phyloP scores from a whole-genome alignment of 2,888 invertebrate genomes.

The Cheilosia grossa region DNA sequence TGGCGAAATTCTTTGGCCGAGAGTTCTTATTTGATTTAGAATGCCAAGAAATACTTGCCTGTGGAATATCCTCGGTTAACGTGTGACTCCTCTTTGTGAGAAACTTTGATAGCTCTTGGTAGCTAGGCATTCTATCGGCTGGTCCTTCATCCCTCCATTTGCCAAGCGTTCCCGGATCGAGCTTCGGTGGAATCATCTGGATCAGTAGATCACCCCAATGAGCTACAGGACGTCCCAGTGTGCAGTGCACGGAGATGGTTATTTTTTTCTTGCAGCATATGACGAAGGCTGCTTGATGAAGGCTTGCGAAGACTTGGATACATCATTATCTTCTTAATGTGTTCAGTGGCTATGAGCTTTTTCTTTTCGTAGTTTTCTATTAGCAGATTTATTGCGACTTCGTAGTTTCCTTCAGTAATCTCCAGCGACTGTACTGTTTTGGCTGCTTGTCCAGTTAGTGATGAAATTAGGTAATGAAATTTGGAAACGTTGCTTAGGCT shows the following conservation, averaged over 20 bases:
- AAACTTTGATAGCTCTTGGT: conserved; percentile 13
- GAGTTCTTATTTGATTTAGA: conserved; percentile 4
- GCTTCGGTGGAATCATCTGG: conserved; percentile 14
- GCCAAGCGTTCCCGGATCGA: conserved; percentile 10
- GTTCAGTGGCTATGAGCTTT: conserved; percentile 15
- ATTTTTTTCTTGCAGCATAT: conserved; percentile 8
- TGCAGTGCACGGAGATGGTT: conserved; percentile 19
- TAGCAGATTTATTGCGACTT: conserved; percentile 15
- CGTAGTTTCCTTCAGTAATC: conserved; percentile 29
- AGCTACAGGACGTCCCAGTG: conserved; percentile 20
- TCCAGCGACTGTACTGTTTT: conserved; percentile 10
- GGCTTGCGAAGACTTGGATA: conserved; percentile 12
- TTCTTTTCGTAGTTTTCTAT: conserved; percentile 29
- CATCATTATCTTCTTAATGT: conserved; percentile 19
- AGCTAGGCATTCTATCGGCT: conserved; percentile 22
- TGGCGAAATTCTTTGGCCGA: conserved; percentile 2
- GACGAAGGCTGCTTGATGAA: conserved; percentile 5
- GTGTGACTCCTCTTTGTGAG: conserved; percentile 6
- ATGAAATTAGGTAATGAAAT: background rate
- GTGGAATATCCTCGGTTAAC: conserved; percentile 2
- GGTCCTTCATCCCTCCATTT: conserved; percentile 36
- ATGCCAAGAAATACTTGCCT: conserved; percentile 5
- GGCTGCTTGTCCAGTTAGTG: conserved; percentile 18
- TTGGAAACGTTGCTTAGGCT: conserved; percentile 11
- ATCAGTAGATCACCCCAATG: conserved; percentile 30